These are phyloP conservation scores for Turnix velox DNA, from an alignment of 2,113 vertebrate genomes.

Conservation along the genomic window DNA sequence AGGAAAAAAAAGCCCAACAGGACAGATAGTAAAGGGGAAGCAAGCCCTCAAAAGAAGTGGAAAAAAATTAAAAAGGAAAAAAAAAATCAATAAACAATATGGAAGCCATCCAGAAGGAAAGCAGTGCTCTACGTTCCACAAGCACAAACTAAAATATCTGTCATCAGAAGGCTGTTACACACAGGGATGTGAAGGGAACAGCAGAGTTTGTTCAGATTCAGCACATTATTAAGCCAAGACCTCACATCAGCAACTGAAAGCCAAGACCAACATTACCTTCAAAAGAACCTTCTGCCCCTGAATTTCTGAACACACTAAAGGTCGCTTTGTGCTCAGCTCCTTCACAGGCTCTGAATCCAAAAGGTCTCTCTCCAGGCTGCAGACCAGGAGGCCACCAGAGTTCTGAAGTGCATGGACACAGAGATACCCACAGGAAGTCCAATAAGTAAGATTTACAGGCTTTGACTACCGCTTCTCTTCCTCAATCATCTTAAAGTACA, in stretches of 20 bases:
- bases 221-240: neutral
- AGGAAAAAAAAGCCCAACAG: neutral
- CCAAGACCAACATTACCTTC: constrained; percentile 70
- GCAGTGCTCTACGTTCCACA: neutral
- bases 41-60: neutral
- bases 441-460: neutral
- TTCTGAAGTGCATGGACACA: constrained; percentile 50
- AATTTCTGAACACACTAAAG: constrained; percentile 73
- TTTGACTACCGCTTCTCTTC: neutral
- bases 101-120: neutral
- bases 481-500: neutral
- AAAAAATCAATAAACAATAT: neutral
- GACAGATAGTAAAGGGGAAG: neutral
- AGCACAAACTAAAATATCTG: neutral
- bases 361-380: constrained; percentile 78
- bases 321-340: constrained; percentile 77
- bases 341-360: constrained; percentile 80
- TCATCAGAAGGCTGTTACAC: neutral
- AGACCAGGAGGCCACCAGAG: constrained; percentile 77
- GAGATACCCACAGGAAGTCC: neutral
- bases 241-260: neutral
- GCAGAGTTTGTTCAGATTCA: neutral
- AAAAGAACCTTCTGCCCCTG: constrained; percentile 75
- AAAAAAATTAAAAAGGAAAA: too few species aligned
- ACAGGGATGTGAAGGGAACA: neutral